Evolutionary conservation across 2,888 invertebrate genomes (phyloP), one percentile per base, ranked within the genome.

Genomic region (Microctonus hyperodae): DNA sequence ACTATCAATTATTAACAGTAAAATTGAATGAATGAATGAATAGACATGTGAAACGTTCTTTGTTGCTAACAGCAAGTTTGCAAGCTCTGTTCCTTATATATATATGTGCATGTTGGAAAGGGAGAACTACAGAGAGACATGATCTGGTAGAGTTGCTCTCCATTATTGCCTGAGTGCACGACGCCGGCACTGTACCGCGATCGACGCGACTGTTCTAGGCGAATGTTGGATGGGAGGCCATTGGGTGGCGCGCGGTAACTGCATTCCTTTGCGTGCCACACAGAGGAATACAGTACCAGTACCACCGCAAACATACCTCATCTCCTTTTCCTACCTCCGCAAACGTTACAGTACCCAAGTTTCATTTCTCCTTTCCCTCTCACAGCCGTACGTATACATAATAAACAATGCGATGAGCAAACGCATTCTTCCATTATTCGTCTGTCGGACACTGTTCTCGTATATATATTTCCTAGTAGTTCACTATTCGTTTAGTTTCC

Each of bases 391-490:
- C 5, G 22, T 58, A 70, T 66, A 70, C 68, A 71, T 71, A 74
- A 75, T 75, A 73, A 75, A 75, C 74, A 75, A 71, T 75, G 69
- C 70, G 67, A 69, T 40, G 68, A 51, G 66, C 67, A 69, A 70
- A 67, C 67, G 69, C 71, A 73, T 71, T 73, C 72, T 74, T 73
- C 72, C 70, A 75, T 75, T 75, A 74, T 74, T 70, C 64, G 69
- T 70, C 68, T 64, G 70, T 71, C 72, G 67, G 70, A 66, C 20
- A 65, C 64, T 70, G 69, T 58, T 22, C 50, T 35, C 25, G 35
- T 1, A 33, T 48, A 40, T 51, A 28, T 53, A 16, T 70, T n/a
- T n/a, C n/a, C n/a, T n/a, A n/a, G n/a, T n/a, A n/a, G n/a, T n/a
- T n/a, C n/a, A n/a, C n/a, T n/a, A n/a, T n/a, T n/a, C n/a, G n/a